Evolutionary conservation across 2,797 vertebrate species (phyloP), one percentile per base, ranked within the genome.

Genomic region (Siniperca scherzeri): DNA sequence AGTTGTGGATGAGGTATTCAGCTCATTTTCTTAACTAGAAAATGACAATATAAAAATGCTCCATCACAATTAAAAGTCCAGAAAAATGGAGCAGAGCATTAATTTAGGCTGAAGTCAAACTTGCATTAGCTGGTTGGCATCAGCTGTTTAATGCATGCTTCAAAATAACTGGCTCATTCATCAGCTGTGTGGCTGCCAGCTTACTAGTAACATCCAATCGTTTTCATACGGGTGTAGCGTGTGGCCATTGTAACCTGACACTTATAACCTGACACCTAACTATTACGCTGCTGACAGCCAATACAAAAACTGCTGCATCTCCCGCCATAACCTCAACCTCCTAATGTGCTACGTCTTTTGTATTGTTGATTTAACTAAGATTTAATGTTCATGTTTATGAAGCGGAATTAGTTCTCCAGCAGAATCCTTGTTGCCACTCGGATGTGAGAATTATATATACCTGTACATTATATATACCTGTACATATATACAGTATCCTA

Each of bases 241-340:
- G 33, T 12, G 56, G 40, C n/a, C 3, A 25, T 25, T 16, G 27
- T 44, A 65, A 17, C 22, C 22, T 4, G 12, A 4, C 11, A 64
- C 7, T 14, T 64, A 33, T 33, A 33, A n/a, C n/a, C n/a, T n/a
- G n/a, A n/a, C n/a, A 33, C 33, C 62, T 25, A 22, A 17, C 13
- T 8, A 48, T 48, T 19, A 19, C 40, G 17, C 17, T 67, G 44
- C 27, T 33, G 44, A 25, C 4, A 12, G 17, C 67, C 33, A n/a
- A 55, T 25, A 5, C 68, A 50, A 56, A 56, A 22, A 55, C 68
- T 70, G 27, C 55, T n/a, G n/a, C n/a, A n/a, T n/a, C n/a, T n/a
- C n/a, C n/a, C n/a, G n/a, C n/a, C n/a, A n/a, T n/a, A n/a, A n/a
- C n/a, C n/a, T n/a, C n/a, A n/a, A n/a, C n/a, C n/a, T n/a, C n/a